Evolutionary conservation across 2,113 vertebrate species (phyloP).

Genomic region (Muntiacus muntjak): DNA sequence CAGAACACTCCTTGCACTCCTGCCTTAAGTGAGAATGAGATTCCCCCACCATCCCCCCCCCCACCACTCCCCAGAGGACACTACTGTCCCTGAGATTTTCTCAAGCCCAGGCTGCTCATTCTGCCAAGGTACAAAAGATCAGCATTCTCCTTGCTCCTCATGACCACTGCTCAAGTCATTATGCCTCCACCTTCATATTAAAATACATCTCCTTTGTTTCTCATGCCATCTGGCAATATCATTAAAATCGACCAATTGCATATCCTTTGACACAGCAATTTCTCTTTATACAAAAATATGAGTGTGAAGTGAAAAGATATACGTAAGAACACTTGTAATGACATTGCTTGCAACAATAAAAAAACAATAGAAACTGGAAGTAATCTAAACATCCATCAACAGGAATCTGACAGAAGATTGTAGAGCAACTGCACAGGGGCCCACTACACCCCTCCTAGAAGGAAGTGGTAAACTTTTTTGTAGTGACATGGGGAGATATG

Average conservation of each 20-base stretch:
- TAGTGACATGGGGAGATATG: neutral
- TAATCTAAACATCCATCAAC: conserved; percentile 25
- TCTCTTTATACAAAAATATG: conserved; percentile 26
- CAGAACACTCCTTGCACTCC: neutral
- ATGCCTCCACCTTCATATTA: neutral
- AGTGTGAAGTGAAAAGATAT: neutral
- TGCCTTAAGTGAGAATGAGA: conserved; percentile 41
- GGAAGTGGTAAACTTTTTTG: neutral
- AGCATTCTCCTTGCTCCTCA: neutral
- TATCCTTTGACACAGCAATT: conserved; percentile 41
- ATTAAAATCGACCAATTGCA: neutral
- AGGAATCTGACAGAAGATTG: conserved; percentile 24
- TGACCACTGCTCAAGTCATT: conserved; percentile 26
- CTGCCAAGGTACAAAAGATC: neutral
- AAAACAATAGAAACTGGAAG: neutral
- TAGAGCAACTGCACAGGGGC: neutral
- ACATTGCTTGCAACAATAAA: neutral
- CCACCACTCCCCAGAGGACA: neutral
- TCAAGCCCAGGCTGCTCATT: neutral
- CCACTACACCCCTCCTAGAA: neutral
- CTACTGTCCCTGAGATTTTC: neutral
- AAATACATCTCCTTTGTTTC: neutral
- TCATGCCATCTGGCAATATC: conserved; percentile 1
- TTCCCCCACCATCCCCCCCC: neutral
- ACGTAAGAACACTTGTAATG: neutral